A percentile compares a stretch with the other conserved stretches of the same genome.
Conservation (phyloP, 2,797 vertebrate species). For the Anguilla anguilla region DNA sequence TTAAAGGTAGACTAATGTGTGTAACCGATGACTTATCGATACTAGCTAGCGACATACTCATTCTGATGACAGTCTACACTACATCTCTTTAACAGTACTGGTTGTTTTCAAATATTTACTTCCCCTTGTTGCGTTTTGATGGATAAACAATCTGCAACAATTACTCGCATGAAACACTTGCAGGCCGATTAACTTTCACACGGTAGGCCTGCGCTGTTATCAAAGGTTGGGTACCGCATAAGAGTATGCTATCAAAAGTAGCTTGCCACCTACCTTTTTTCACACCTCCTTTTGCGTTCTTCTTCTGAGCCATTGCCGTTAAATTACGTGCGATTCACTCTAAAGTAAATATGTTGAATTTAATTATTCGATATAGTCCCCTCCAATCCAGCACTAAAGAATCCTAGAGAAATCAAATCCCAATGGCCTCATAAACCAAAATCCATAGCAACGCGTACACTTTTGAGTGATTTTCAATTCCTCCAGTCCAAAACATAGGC, state of each 20-base stretch:
- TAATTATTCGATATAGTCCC: not conserved
- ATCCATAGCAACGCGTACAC: conserved; percentile 2
- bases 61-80: not conserved
- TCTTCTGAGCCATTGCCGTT: conserved; percentile 50
- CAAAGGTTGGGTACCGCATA: conserved; percentile 23
- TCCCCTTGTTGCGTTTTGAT: not conserved
- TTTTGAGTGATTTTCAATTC: conserved; percentile 26
- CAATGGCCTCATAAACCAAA: not conserved
- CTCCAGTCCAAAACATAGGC: not conserved
- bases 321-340: not conserved
- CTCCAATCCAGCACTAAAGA: conserved; percentile 25
- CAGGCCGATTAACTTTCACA: conserved; percentile 19
- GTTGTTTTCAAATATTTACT: not conserved
- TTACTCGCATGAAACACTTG: not conserved
- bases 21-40: not conserved
- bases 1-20: not conserved
- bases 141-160: not conserved
- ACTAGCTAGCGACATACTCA: not conserved
- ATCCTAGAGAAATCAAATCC: conserved; percentile 32
- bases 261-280: conserved; percentile 49
- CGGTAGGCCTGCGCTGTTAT: conserved; percentile 25
- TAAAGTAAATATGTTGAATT: not conserved
- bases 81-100: not conserved
- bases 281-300: conserved; percentile 41
- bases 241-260: not conserved